Evolutionary conservation across 2,888 invertebrate genomes (phyloP).

Genomic region (Tanypteryx hageni): DNA sequence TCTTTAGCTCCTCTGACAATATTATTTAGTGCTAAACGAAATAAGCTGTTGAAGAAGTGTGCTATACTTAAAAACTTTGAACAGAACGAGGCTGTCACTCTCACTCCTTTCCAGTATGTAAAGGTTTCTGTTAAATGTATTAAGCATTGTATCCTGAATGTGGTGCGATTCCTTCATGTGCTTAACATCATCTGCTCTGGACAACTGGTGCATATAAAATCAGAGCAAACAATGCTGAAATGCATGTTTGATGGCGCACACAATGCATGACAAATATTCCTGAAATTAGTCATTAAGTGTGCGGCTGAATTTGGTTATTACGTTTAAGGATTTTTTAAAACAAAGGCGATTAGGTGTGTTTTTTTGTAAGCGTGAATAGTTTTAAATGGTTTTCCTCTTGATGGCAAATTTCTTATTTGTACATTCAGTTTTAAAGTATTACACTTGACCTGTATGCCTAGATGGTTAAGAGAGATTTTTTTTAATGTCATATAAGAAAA

Average conservation of each 20-base stretch:
- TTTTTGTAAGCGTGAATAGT: too few species aligned
- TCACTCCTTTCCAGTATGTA: constrained; percentile 17
- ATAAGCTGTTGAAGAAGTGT: neutral
- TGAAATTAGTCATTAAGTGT: constrained; percentile 17
- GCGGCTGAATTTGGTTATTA: neutral
- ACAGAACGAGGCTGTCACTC: constrained; percentile 12
- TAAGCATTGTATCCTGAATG: neutral
- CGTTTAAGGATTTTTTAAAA: constrained; percentile 24
- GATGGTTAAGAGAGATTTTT: neutral
- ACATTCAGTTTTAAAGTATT: too few species aligned
- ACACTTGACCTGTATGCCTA: too few species aligned
- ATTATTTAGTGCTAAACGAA: neutral
- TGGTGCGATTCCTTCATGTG: constrained; percentile 54
- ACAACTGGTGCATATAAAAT: neutral
- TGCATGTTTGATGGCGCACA: neutral
- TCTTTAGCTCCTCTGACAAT: neutral
- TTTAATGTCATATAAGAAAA: too few species aligned
- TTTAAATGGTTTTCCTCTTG: neutral
- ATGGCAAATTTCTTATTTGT: too few species aligned
- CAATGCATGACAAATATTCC: constrained; percentile 34
- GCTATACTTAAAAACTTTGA: neutral
- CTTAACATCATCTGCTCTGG: constrained; percentile 50
- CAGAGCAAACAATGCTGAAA: neutral
- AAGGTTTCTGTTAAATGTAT: neutral
- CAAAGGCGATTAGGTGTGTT: neutral